Evolutionary conservation across 2,113 vertebrate genomes (phyloP).

Genomic region (Uropsilus gracilis): DNA sequence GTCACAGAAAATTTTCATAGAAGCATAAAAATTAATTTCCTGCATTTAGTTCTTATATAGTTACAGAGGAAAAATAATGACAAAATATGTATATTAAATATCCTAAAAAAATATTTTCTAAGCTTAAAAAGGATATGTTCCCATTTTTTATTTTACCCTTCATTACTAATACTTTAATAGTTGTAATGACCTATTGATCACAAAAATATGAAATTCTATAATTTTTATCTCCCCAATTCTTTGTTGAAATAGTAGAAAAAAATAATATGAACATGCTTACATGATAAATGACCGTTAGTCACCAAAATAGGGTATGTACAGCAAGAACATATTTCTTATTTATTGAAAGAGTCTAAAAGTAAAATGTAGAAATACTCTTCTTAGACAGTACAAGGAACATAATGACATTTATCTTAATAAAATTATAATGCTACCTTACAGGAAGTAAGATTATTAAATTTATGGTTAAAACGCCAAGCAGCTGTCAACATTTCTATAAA

Average conservation of each 20-base stretch:
- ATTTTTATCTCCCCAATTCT: conserved; percentile 39
- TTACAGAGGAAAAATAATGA: conserved; percentile 84
- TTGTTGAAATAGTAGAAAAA: background rate
- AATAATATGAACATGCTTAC: background rate
- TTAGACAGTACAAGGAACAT: background rate
- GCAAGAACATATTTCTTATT: conserved; percentile 1
- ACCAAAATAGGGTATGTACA: background rate
- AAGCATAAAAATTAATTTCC: conserved; percentile 80
- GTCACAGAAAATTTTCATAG: conserved; percentile 82
- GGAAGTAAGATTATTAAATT: conserved; percentile 44
- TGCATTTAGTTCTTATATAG: conserved; percentile 82
- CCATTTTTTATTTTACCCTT: conserved; percentile 76
- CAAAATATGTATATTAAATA: conserved; percentile 83
- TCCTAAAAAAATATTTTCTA: conserved; percentile 74
- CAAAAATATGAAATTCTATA: background rate
- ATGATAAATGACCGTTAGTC: background rate
- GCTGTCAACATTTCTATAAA: conserved; percentile 11
- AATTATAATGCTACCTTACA: background rate
- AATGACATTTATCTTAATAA: conserved; percentile 5
- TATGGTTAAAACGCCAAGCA: conserved; percentile 56
- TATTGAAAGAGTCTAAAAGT: conserved; percentile 36
- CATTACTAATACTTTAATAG: conserved; percentile 77
- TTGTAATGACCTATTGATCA: conserved; percentile 74
- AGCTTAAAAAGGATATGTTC: conserved; percentile 72
- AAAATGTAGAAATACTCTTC: conserved; percentile 5